Evolutionary conservation across 2,888 invertebrate genomes (phyloP).

Genomic region (Melinopterus prodromus): DNA sequence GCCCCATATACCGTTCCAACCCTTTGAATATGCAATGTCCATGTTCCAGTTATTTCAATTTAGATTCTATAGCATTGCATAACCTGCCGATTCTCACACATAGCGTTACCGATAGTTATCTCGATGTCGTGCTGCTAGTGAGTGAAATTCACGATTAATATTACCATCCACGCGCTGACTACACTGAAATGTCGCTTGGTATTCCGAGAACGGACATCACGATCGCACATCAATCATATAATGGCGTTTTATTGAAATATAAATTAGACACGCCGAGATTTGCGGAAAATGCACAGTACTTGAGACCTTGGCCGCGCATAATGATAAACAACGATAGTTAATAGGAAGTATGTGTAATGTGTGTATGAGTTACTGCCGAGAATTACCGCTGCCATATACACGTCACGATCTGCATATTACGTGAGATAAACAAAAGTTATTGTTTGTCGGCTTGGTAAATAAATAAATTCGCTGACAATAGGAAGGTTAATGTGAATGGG

Average conservation of each 20-base stretch:
- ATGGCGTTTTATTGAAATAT: background rate
- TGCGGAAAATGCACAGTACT: background rate
- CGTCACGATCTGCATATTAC: constrained; percentile 4
- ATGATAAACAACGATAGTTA: background rate
- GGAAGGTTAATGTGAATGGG: background rate
- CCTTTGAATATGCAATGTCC: constrained; percentile 4
- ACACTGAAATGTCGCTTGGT: background rate
- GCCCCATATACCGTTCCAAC: constrained; percentile 4
- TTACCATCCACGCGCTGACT: background rate
- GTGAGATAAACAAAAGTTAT: background rate
- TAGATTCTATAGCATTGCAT: background rate
- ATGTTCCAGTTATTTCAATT: constrained; percentile 4
- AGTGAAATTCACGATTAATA: background rate
- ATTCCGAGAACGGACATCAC: background rate
- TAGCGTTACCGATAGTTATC: background rate
- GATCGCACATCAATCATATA: background rate
- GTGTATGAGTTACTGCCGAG: background rate
- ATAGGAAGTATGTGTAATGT: background rate
- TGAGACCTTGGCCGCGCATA: background rate
- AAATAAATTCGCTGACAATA: background rate
- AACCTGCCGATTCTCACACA: background rate
- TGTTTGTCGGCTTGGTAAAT: background rate
- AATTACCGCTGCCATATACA: background rate
- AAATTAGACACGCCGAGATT: background rate
- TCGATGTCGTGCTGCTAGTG: background rate